These are phyloP conservation scores for Onychomys leucogaster DNA, from an alignment of 2,797 vertebrate species.

Conservation along the genomic window DNA sequence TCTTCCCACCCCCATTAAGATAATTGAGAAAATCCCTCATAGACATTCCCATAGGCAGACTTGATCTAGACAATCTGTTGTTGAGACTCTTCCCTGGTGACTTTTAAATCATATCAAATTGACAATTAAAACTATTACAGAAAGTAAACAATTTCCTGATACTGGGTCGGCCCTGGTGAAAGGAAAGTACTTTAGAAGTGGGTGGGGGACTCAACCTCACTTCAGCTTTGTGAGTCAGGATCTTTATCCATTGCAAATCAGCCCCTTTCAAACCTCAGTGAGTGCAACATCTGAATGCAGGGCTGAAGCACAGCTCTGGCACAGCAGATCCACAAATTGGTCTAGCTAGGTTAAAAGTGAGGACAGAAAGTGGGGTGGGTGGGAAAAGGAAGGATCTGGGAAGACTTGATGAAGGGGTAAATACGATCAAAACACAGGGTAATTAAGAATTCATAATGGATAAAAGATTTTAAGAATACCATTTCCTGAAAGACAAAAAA, in stretches of 20 bases:
- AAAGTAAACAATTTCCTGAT: background rate
- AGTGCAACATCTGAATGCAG: background rate
- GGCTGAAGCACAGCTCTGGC: background rate
- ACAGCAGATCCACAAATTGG: background rate
- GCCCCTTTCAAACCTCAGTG: background rate
- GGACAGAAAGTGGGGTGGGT: background rate
- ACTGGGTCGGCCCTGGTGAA: background rate
- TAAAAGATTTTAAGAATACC: background rate
- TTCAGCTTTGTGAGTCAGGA: background rate
- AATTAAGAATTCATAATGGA: background rate
- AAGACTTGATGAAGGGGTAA: background rate
- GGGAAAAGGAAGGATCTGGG: background rate
- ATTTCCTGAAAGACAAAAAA: background rate
- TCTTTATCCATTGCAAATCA: background rate
- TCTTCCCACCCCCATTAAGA: background rate
- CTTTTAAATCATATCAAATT: background rate
- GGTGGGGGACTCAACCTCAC: background rate
- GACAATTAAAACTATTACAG: background rate
- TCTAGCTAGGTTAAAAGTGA: background rate
- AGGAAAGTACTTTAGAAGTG: background rate
- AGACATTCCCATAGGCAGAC: background rate
- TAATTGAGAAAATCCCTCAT: background rate
- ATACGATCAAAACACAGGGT: background rate
- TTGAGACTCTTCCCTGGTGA: background rate
- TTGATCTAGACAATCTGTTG: background rate